Evolutionary conservation across 2,113 vertebrate species (phyloP), one percentile per base, ranked within the genome.

Genomic region (Brachypodius melanocephalos): DNA sequence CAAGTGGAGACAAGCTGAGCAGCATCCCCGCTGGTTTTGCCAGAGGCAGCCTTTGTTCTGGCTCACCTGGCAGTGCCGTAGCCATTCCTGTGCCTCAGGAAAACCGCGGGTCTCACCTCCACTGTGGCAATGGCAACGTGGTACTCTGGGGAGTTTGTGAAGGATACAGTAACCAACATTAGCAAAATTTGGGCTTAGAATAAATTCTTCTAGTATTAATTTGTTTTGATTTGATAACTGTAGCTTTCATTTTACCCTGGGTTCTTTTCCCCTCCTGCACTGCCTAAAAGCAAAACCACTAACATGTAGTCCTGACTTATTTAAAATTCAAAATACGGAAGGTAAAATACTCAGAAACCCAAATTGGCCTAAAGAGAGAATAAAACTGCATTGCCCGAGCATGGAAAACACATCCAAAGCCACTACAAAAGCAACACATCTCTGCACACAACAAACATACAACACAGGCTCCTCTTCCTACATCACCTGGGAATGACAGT

Each of bases 11-110:
- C 13, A n/a, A 89, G 68, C 72, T 83, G 19, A 79, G 75, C 61
- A 86, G 72, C 57, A 72, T 63, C 76, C 90, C 84, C 0, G 6
- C 89, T 90, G 81, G 85, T 96, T 96, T 95, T 5, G 85, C 89
- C 74, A 75, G 93, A 78, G 89, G 95, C 84, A 91, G 83, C 55
- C 61, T 88, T 93, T 93, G 92, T 82, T 93, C 95, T 88, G 92
- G 74, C 78, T 92, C 86, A 95, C 67, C 93, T 92, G 84, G 74
- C 86, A 96, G 90, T 88, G 52, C 52, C 17, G 40, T 31, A 10
- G 28, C 26, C 29, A n/a, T 38, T 66, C 46, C 52, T 43, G 71
- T 0, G 42, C 75, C 87, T 51, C 81, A 17, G 67, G 78, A 83
- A 59, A 61, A 54, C 46, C 0, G 0, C 12, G 1, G 38, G 14